Base-by-base conservation (phyloP, 2,888 invertebrate genomes). In the Brenthis ino region DNA sequence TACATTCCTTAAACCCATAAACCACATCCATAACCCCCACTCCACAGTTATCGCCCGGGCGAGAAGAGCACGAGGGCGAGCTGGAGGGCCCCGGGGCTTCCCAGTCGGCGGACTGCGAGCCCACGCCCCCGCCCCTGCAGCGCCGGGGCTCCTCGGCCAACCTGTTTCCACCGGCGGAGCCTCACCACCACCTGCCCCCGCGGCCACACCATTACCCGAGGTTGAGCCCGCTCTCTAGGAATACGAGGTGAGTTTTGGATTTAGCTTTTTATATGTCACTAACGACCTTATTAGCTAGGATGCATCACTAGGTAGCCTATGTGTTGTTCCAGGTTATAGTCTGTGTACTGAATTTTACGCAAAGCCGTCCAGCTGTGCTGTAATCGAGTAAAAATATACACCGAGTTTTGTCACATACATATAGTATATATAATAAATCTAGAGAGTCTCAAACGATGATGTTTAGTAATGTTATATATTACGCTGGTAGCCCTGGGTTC, bases 81-180 rank as follows among this genome's bases (percentile, higher is more conserved):
- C 95, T 97, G 76, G 97, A 98, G 80, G 97, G 97, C 75, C 97
- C 97, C n/a, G 96, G 96, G 47, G 97, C 97, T 61, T 97, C 97
- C 63, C 98, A 98, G 91, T 97, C 97, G 64, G 96, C 97, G 79
- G 98, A 98, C 94, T 98, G 98, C 90, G 98, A 98, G 88, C 97
- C 98, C 11, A 98, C 98, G 77, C 98, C 98, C 60, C 97, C 97
- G 67, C 95, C 96, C 13, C 89, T 97, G 76, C 97, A 97, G 89
- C 94, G 98, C 77, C 82, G 93, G n/a, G 97, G 97, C 80, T 97
- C 97, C 69, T 96, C 96, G 80, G 96, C 95, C 79, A 98, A 97
- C 90, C 96, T 98, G 92, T 98, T 97, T 93, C 95, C 96, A 85
- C 96, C 97, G 71, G 95, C 96, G 70, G 88, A 82, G 71, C 84